These are phyloP conservation scores for Cyprinus carpio DNA, from an alignment of 2,113 vertebrate species.

Conservation along the genomic window DNA sequence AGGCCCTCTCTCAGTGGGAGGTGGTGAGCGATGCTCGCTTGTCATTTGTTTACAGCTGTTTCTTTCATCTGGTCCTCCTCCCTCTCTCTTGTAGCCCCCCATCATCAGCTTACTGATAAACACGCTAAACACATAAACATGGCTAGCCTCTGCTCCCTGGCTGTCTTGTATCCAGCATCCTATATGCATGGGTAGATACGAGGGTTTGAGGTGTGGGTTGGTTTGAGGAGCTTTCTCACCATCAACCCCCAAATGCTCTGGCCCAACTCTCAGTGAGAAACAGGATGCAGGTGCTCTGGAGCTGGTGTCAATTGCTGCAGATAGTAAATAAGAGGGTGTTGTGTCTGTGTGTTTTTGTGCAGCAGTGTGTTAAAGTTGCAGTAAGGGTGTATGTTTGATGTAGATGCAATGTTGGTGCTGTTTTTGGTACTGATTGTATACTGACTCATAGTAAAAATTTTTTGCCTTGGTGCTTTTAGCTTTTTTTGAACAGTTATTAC, in stretches of 20 bases:
- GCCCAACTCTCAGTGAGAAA: conserved; percentile 67
- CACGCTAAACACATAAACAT: conserved; percentile 35
- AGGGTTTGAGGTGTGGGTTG: not conserved
- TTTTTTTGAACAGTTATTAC: not conserved
- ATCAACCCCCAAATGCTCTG: conserved; percentile 63
- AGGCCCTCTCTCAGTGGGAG: conserved; percentile 62
- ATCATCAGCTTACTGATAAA: conserved; percentile 45
- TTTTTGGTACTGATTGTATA: not conserved
- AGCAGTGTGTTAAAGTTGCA: conserved; percentile 10
- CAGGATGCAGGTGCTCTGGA: conserved; percentile 69
- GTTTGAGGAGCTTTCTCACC: conserved; percentile 38
- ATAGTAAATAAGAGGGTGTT: conserved; percentile 56
- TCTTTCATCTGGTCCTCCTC: conserved; percentile 73
- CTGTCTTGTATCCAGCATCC: conserved; percentile 28
- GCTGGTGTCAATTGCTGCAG: conserved; percentile 78
- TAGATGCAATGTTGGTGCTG: not conserved
- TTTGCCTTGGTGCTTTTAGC: not conserved
- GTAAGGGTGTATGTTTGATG: conserved; percentile 14
- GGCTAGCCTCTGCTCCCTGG: not conserved
- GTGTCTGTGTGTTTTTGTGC: conserved; percentile 15
- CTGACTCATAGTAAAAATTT: not conserved
- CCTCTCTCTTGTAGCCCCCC: conserved; percentile 30
- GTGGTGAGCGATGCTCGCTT: conserved; percentile 61
- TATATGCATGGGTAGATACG: conserved; percentile 3
- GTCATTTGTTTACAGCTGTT: conserved; percentile 82